Evolutionary conservation across 2,113 vertebrate species (phyloP).

Genomic region (Smithornis capensis): DNA sequence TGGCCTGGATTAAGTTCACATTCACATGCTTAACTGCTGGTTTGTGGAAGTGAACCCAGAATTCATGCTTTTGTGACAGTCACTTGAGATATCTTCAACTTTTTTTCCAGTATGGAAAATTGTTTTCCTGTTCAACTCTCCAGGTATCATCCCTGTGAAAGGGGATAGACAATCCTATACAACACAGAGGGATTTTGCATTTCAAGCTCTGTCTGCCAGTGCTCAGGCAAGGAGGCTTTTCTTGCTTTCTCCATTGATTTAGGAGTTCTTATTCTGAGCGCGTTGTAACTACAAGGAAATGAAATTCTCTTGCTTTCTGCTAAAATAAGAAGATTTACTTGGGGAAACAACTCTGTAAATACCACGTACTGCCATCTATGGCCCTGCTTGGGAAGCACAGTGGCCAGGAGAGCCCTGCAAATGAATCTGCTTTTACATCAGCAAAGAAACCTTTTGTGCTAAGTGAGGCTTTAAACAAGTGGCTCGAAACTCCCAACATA

Average conservation of each 20-base stretch:
- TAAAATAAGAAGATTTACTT: conserved; percentile 41
- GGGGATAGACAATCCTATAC: background rate
- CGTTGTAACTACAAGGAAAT: background rate
- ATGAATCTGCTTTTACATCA: background rate
- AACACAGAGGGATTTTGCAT: background rate
- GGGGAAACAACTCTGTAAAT: conserved; percentile 38
- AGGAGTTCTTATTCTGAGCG: background rate
- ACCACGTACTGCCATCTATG: conserved; percentile 59
- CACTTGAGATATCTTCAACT: background rate
- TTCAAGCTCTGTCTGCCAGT: background rate
- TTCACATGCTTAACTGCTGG: accelerated
- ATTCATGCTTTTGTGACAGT: background rate
- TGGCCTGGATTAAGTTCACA: background rate
- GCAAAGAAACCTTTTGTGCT: background rate
- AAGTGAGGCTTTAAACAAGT: background rate
- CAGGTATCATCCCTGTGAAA: background rate
- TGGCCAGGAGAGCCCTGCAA: background rate
- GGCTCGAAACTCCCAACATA: background rate
- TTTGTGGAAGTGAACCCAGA: background rate
- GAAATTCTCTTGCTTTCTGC: conserved; percentile 11
- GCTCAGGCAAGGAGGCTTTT: background rate
- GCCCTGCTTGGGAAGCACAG: conserved; percentile 29
- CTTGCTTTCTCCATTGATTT: conserved; percentile 6
- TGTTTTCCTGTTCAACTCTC: background rate
- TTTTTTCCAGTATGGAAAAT: background rate